phyloP scores from a whole-genome alignment of 2,113 vertebrate species.

The Oenanthe melanoleuca region DNA sequence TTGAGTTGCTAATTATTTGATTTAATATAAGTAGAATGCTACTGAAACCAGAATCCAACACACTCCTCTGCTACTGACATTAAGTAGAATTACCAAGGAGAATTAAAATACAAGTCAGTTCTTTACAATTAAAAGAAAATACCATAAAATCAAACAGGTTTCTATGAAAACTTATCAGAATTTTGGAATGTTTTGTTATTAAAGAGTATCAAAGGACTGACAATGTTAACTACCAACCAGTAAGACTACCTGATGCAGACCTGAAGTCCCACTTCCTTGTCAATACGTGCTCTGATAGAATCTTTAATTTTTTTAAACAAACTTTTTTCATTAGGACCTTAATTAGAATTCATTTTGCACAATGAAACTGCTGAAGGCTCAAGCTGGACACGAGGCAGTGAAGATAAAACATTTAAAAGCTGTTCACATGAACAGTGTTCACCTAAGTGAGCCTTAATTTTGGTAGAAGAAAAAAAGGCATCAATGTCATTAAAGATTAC shows the following conservation, averaged over 20 bases:
- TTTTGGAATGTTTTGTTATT: neutral
- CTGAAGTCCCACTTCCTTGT: neutral
- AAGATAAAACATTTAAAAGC: neutral
- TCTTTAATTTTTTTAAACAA: neutral
- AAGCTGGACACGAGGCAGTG: neutral
- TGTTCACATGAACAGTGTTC: neutral
- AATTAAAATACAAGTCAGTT: neutral
- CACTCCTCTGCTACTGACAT: neutral
- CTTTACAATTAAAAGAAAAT: neutral
- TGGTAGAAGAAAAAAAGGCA: neutral
- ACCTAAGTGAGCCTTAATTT: neutral
- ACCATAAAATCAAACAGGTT: neutral
- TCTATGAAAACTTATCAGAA: neutral
- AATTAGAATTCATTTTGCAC: neutral
- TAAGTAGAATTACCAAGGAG: neutral
- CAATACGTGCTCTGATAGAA: neutral
- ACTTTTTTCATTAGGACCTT: neutral
- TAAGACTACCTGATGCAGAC: neutral
- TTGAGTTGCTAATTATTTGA: neutral
- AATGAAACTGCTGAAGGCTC: neutral
- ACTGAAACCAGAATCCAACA: neutral
- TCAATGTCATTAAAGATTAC: neutral
- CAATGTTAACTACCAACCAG: neutral
- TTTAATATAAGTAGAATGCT: neutral
- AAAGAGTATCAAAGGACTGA: neutral